Evolutionary conservation across 2,888 invertebrate genomes (phyloP), one percentile per base, ranked within the genome.

Genomic region (Marasmarcha lunaedactyla): DNA sequence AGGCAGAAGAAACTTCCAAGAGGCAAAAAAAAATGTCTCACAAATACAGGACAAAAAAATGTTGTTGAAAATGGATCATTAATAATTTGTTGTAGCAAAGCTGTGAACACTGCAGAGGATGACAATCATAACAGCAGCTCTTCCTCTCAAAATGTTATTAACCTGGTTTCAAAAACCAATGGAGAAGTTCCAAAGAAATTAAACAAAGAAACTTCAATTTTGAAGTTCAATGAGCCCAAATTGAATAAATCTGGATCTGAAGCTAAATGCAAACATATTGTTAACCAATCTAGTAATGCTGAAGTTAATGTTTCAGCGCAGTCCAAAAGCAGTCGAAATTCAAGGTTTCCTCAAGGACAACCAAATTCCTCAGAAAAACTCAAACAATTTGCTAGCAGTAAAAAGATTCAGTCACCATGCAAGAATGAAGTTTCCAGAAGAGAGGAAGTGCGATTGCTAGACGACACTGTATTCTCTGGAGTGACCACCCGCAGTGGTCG

Each of bases 71-170:
- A 54, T 2, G 49, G 45, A 9, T 62, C 63, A 37, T 57, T 69
- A 47, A 52, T 72, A 27, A 54, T 73, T 1, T 71, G 71, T 46
- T 53, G 71, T 1, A 74, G 73, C 46, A 78, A 78, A 44, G 58
- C 68, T 27, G 50, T 63, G 1, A 74, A 73, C 44, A 70, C 57
- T 3, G 62, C 58, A 0, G 37, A 52, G 4, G 54, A 59, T 1
- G 53, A 58, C 14, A 41, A 71, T 2, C 70, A 76, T 44, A 69
- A 63, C 43, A 79, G 79, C 35, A 73, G 70, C 1, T 77, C 77
- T 39, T 73, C 74, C 0, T 76, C 78, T 4, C 73, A 70, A 33
- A 77, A 79, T 52, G 53, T 71, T 6, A 55, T 79, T 2, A 77
- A 73, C 45, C 50, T 77, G 37, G 62, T 77, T 10, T 68, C 74